Evolutionary conservation across 2,888 invertebrate species (phyloP), one percentile per base, ranked within the genome.

Genomic region (Stenodera caucasica): DNA sequence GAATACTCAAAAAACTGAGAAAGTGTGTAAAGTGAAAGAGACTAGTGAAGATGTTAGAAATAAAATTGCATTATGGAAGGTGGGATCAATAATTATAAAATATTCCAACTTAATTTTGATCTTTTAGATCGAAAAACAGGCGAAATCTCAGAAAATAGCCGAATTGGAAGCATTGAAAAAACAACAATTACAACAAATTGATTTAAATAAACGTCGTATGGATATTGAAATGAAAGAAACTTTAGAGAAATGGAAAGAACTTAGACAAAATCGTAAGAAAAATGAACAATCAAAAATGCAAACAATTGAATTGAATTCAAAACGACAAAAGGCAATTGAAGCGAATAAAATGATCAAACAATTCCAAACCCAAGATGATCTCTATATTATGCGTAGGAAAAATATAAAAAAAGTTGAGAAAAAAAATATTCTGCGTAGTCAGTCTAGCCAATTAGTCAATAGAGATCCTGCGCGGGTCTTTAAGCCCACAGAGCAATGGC

Each of bases 401-500:
- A 66, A 70, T 57, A 52, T 8, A 2, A 55, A 59, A 11, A 57
- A 50, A 57, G 67, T 69, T 55, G 26, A 58, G 14, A 60, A 61
- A 32, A 56, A 67, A n/a, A 52, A 63, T 52, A 58, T 55, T 2
- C 60, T 60, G 53, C 67, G 70, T 56, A 70, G 67, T 14, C 71
- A 70, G 66, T 73, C 69, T 4, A 70, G 68, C 55, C 60, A 67
- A 35, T 11, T 64, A 23, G 64, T 62, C 0, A 37, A 58, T n/a
- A 70, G 78, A 65, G 76, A 81, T 71, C 78, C 79, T 9, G 58
- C 70, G 5, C 67, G 80, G 61, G 15, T 81, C 12, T 67, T 78
- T 11, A 72, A 76, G 67, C 78, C 81, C 2, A 81, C 81, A 0
- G 71, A 75, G 57, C 78, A 78, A 60, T 81, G 81, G 81, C 67